phyloP scores from a whole-genome alignment of 2,113 vertebrate genomes.

The Coptodon bakossiorum region DNA sequence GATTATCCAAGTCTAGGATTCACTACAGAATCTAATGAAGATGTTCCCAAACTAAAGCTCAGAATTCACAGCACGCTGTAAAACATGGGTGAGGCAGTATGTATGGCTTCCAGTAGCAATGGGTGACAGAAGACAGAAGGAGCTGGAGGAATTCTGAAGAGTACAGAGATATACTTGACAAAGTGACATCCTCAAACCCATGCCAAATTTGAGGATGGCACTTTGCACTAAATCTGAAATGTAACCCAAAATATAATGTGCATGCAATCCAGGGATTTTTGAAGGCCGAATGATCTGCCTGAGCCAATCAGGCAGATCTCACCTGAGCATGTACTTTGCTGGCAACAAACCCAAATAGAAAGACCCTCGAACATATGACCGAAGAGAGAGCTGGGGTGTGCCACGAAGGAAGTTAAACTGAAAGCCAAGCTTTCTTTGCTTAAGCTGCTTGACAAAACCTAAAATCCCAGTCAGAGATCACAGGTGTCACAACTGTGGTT shows the following conservation, averaged over 20 bases:
- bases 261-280: not conserved
- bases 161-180: not conserved
- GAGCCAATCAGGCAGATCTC: not conserved
- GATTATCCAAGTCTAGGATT: not conserved
- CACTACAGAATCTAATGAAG: not conserved
- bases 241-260: not conserved
- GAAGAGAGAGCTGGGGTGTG: not conserved
- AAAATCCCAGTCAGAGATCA: not conserved
- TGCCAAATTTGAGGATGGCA: not conserved
- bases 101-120: not conserved
- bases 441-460: not conserved
- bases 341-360: not conserved
- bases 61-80: not conserved
- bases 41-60: not conserved
- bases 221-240: not conserved
- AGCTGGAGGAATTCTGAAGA: not conserved
- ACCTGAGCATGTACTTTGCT: not conserved
- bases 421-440: not conserved
- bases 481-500: not conserved
- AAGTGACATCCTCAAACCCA: not conserved
- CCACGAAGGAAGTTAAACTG: not conserved
- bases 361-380: not conserved
- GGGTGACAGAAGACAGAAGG: not conserved
- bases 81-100: not conserved
- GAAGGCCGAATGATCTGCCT: rapidly evolving